Conservation (phyloP, 2,888 invertebrate species). For the Chironomus tentans region DNA sequence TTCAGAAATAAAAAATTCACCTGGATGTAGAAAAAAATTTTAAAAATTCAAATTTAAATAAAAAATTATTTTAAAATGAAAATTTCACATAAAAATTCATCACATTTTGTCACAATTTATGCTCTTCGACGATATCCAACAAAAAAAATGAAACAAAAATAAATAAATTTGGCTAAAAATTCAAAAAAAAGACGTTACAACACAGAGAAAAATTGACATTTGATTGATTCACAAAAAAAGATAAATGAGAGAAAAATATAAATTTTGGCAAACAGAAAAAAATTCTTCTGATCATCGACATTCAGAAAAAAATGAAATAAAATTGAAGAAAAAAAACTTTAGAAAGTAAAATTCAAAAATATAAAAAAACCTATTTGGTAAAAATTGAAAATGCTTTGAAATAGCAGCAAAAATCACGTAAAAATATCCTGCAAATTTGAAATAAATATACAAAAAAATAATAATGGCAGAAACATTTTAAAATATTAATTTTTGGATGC, state of each 20-base stretch:
- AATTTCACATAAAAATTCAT: neutral
- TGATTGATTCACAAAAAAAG: neutral
- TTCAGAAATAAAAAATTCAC: neutral
- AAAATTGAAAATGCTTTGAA: neutral
- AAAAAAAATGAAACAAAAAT: neutral
- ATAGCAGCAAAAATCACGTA: neutral
- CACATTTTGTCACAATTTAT: neutral
- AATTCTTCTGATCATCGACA: too few relatives aligned
- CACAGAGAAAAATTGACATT: neutral
- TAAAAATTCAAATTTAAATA: neutral
- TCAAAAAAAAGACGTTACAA: neutral
- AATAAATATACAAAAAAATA: too few relatives aligned
- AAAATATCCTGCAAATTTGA: too few relatives aligned
- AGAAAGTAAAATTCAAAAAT: too few relatives aligned
- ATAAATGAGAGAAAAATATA: neutral
- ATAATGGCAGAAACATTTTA: too few relatives aligned
- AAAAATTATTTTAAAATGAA: neutral
- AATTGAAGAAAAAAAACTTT: too few relatives aligned
- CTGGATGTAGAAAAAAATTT: neutral
- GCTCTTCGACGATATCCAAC: neutral
- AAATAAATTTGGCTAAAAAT: slow-evolving; percentile 1
- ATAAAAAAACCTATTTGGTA: neutral
- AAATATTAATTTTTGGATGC: too few relatives aligned
- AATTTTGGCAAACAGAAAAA: neutral
- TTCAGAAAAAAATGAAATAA: too few relatives aligned